Base-by-base conservation (phyloP, 2,888 invertebrate species). In the Epirrhoe tristata region DNA sequence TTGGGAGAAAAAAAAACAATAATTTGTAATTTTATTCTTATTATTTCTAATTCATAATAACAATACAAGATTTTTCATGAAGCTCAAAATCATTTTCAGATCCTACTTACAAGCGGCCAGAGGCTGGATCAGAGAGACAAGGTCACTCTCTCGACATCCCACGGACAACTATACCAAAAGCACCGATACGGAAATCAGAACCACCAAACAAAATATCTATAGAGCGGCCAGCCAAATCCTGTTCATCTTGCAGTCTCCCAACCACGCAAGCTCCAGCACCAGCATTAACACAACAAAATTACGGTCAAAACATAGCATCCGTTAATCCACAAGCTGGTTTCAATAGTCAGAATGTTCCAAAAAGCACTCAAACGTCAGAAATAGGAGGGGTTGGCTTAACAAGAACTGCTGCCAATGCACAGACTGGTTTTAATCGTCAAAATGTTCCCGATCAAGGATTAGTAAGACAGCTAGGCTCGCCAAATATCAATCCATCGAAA, bases 241-340 rank as follows among this genome's bases (percentile, higher is more conserved):
- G 95, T 74, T 94, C 94, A 24, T 91, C 93, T 69, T 96, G 95
- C 78, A 94, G 94, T 69, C 87, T 95, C 55, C 94, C 95, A 0
- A 92, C 94, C 4, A 93, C 90, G 10, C 75, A 76, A 67, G 82
- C 87, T 60, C 88, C 84, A 14, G 63, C 75, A 16, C 63, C 74
- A 54, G 17, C 53, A 54, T 34, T 70, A 6, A 58, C 55, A 46
- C 71, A 66, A n/a, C 58, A 59, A n/a, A 58, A 10, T 31, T 68
- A 63, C 36, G 61, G 56, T 17, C 64, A 65, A 48, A 69, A 66
- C 31, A 43, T 10, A 43, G 10, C 39, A 5, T 17, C 50, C 17
- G 34, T 24, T 17, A 60, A 55, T 16, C 48, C 48, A 64, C 51
- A 50, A 46, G 62, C 56, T 34, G 63, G 10, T 55, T 52, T 43